These are phyloP conservation scores for Lasiurus cinereus DNA, from an alignment of 2,113 vertebrate species.

Conservation along the genomic window DNA sequence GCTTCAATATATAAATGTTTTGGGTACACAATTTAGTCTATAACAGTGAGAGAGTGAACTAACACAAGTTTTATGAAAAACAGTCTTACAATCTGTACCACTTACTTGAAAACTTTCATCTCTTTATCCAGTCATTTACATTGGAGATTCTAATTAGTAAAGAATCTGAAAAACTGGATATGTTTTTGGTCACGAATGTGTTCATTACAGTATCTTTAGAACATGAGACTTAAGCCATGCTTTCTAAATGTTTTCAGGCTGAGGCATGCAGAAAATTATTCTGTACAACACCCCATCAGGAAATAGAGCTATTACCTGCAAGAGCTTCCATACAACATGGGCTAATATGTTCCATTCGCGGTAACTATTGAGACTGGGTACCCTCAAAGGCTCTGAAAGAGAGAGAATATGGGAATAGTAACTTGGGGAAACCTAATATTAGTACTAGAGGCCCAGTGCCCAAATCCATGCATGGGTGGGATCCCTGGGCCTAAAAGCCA, in stretches of 20 bases:
- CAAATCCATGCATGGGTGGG: too few relatives aligned
- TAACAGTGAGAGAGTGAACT: not conserved
- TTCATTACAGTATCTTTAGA: not conserved
- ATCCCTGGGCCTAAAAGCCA: too few relatives aligned
- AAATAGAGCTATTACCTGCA: not conserved
- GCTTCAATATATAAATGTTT: not conserved
- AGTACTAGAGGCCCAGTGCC: too few relatives aligned
- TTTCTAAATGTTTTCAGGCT: not conserved
- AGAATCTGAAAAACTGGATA: not conserved
- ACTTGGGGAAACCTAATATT: not conserved
- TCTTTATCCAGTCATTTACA: not conserved
- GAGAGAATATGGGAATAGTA: not conserved
- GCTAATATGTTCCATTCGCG: not conserved
- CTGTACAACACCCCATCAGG: accelerated
- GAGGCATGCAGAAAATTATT: not conserved
- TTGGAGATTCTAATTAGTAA: not conserved
- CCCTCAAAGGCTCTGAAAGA: not conserved
- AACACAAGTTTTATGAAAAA: not conserved
- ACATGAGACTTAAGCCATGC: not conserved
- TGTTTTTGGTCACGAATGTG: not conserved
- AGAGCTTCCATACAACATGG: not conserved
- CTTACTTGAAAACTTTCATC: not conserved
- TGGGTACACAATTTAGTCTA: accelerated
- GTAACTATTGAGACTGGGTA: not conserved
- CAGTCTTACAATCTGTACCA: not conserved